Evolutionary conservation across 2,113 vertebrate species (phyloP), one percentile per base, ranked within the genome.

Genomic region (Bos javanicus): DNA sequence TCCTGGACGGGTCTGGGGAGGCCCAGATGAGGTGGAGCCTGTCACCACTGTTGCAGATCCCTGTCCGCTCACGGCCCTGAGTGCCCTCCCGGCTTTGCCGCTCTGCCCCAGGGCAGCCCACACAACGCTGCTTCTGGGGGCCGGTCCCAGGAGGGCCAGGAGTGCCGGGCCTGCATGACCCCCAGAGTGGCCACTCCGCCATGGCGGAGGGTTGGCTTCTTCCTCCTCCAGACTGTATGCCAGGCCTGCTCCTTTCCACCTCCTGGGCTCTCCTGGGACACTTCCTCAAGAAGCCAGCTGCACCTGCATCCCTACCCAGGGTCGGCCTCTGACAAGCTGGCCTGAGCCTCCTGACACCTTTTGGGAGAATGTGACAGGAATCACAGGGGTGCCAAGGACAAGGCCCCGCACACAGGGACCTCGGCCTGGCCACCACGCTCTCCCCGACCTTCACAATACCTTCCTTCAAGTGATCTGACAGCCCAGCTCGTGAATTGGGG

Each of bases 151-250:
- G 26, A 46, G 43, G 48, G 48, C 30, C 43, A 8, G 17, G 39
- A 17, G 13, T 57, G 25, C 74, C 39, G n/a, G 57, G 21, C 17
- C 19, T 3, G 39, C 8, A 4, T 1, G 28, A 3, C 21, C n/a
- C 12, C 36, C 23, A 0, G 23, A 13, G 36, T 0, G 2, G 76
- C 76, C 25, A 21, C 43, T 48, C 43, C 4, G 3, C 25, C 2
- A 1, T 7, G 28, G 33, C 1, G 0, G 8, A 48, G 10, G 11
- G 16, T 0, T 36, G 54, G 5, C 74, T 59, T 2, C 48, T 76
- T 16, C 25, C 56, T 33, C 64, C 13, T n/a, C 46, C 25, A 6
- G 2, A 17, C 43, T 80, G 43, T 30, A 11, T 10, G 9, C 43
- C 57, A 36, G 39, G 39, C 7, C 86, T 36, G 54, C 23, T 52